These are phyloP conservation scores for Calyptomena viridis DNA, from an alignment of 2,113 vertebrate species.

Conservation along the genomic window DNA sequence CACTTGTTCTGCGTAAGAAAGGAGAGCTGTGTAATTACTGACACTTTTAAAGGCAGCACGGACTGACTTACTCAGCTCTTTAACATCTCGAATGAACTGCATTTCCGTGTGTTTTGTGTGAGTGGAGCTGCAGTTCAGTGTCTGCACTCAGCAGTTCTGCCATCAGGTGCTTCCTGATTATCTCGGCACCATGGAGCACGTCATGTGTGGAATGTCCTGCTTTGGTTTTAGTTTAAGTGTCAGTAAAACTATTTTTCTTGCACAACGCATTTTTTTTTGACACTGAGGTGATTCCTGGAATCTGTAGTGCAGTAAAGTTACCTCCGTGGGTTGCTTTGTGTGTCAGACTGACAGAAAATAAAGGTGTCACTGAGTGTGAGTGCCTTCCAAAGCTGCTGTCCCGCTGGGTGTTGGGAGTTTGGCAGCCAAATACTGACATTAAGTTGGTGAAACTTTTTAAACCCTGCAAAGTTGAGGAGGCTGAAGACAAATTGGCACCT, in stretches of 20 bases:
- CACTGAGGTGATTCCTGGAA: not conserved
- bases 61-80: not conserved
- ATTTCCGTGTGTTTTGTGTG: not conserved
- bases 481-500: not conserved
- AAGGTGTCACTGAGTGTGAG: not conserved
- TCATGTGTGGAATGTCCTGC: not conserved
- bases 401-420: not conserved
- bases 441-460: not conserved
- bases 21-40: not conserved
- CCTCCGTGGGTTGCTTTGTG: not conserved
- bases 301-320: not conserved
- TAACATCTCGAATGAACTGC: not conserved
- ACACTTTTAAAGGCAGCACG: not conserved
- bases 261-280: not conserved
- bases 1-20: not conserved
- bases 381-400: not conserved
- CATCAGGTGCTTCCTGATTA: not conserved
- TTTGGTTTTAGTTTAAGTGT: not conserved
- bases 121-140: not conserved
- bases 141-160: not conserved
- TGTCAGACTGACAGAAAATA: not conserved
- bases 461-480: not conserved
- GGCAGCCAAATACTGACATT: accelerated
- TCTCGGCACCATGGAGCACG: not conserved
- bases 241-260: not conserved